These are phyloP conservation scores for Crotalus helleri DNA, from an alignment of 2,113 vertebrate species.

Conservation along the genomic window DNA sequence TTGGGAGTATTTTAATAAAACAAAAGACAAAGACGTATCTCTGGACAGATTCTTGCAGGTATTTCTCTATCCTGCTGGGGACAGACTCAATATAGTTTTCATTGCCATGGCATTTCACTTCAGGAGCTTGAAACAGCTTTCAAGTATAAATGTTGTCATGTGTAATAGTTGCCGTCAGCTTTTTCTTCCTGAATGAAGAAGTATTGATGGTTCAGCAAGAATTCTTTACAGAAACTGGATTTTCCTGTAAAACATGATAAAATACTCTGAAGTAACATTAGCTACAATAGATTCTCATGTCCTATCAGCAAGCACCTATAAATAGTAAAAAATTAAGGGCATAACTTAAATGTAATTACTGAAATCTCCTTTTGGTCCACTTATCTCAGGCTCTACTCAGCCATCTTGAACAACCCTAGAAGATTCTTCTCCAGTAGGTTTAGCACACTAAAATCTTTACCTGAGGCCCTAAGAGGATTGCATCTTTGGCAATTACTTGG, in stretches of 20 bases:
- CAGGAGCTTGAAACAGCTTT: slow-evolving; percentile 10
- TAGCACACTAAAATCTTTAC: background rate
- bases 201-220: background rate
- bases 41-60: background rate
- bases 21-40: background rate
- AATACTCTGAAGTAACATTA: slow-evolving; percentile 31
- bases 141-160: background rate
- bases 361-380: background rate
- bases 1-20: background rate
- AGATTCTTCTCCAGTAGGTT: background rate
- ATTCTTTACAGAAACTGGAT: background rate
- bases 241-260: slow-evolving; percentile 59
- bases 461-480: background rate
- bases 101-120: background rate
- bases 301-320: background rate
- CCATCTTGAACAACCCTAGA: background rate
- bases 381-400: background rate
- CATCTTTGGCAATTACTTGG: background rate
- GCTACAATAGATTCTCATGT: background rate
- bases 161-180: background rate
- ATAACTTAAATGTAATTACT: background rate
- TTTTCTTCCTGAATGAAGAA: background rate
- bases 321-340: background rate
- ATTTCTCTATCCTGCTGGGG: background rate
- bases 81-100: background rate